These are phyloP conservation scores for Parazoanthus swiftii DNA, from an alignment of 92 coral and sea anemone genomes.

Conservation along the genomic window DNA sequence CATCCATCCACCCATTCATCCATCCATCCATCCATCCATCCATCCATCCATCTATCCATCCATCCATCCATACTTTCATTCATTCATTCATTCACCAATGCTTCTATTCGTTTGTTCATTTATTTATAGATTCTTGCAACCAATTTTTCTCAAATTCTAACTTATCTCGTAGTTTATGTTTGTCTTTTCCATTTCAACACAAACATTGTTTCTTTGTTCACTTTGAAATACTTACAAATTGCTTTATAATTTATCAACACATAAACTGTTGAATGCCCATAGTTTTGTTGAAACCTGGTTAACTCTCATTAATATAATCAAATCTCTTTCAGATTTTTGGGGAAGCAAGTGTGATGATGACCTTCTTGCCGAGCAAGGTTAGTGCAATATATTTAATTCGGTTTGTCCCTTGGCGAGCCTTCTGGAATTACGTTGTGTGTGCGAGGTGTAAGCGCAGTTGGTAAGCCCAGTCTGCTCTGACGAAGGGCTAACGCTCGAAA, in stretches of 20 bases:
- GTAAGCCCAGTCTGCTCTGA: no score
- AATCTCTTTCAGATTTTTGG: background rate
- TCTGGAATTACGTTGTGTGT: no score
- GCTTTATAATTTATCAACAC: no score
- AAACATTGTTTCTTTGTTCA: no score
- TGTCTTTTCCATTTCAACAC: background rate
- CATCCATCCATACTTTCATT: background rate
- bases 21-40: background rate
- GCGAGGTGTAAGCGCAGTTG: no score
- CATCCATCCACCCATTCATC: no score
- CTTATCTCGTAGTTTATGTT: background rate
- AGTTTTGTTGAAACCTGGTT: no score
- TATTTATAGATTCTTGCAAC: background rate
- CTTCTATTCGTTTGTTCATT: background rate
- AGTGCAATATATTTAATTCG: background rate
- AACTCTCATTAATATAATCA: background rate
- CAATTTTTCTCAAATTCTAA: no score
- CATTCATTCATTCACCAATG: background rate
- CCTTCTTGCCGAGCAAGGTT: background rate
- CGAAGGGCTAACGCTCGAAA: no score
- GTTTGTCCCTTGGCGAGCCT: no score
- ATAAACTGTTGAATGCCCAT: no score
- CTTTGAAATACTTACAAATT: no score
- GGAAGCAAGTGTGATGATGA: background rate
- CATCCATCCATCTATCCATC: background rate